phyloP scores from a whole-genome alignment of 2,888 invertebrate species.

The Lasioglossum vierecki region DNA sequence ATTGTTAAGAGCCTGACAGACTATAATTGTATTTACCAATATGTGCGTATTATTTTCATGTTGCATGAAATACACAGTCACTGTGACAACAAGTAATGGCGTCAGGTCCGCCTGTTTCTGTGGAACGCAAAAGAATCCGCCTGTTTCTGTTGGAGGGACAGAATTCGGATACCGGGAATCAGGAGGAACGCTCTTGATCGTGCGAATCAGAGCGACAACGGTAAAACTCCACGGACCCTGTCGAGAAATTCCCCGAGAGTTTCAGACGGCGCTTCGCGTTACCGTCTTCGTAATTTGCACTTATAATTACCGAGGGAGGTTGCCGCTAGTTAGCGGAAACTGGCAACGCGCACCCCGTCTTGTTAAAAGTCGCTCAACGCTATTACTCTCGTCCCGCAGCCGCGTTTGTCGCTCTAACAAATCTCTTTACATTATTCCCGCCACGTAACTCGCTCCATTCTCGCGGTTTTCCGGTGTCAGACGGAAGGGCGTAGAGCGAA shows the following conservation, averaged over 20 bases:
- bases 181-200: not conserved
- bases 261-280: conserved; percentile 37
- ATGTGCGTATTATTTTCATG: not conserved
- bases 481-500: not conserved
- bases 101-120: not conserved
- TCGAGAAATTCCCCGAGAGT: conserved; percentile 24
- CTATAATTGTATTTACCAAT: not conserved
- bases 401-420: conserved; percentile 30
- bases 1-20: not conserved
- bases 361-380: conserved; percentile 42
- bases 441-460: conserved; percentile 14
- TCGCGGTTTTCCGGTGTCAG: not conserved
- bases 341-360: conserved; percentile 17
- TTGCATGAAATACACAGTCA: not conserved
- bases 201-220: not conserved
- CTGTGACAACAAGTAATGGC: not conserved
- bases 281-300: conserved; percentile 45
- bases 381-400: conserved; percentile 30
- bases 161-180: not conserved
- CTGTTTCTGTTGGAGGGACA: not conserved
- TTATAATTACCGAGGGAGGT: conserved; percentile 37
- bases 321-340: conserved; percentile 31
- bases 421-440: conserved; percentile 25
- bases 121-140: not conserved
- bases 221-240: conserved; percentile 12